Conservation (phyloP, 2,888 invertebrate species). For the Eilema depressum region DNA sequence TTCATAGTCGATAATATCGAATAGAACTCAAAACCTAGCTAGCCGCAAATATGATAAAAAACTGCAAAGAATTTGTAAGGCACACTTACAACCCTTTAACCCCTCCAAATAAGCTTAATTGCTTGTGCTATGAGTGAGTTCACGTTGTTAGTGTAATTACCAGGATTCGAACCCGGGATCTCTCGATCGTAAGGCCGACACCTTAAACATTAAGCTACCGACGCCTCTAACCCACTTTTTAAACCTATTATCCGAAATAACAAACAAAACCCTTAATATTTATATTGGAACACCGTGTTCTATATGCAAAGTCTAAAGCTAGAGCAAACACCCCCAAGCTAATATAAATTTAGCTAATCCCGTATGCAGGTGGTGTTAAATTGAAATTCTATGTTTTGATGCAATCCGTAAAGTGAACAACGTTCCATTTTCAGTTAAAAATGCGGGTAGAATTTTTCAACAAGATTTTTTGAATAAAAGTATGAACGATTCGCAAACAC, state of each 20-base stretch:
- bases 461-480: slow-evolving; percentile 32
- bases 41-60: too few species aligned
- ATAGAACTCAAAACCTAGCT: too few species aligned
- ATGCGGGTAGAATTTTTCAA: slow-evolving; percentile 27
- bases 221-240: too few species aligned
- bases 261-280: slow-evolving; percentile 1
- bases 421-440: slow-evolving; percentile 39
- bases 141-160: too few species aligned
- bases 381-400: slow-evolving; percentile 63
- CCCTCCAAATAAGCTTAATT: too few species aligned
- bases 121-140: too few species aligned
- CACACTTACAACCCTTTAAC: too few species aligned
- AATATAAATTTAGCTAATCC: slow-evolving; percentile 42
- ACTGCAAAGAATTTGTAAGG: too few species aligned
- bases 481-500: slow-evolving; percentile 26
- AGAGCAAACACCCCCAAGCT: slow-evolving; percentile 13
- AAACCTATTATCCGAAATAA: neutral
- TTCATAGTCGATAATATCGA: too few species aligned
- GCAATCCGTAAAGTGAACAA: slow-evolving; percentile 40
- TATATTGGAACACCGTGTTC: neutral
- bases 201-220: too few species aligned
- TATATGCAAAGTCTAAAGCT: neutral
- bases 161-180: too few species aligned
- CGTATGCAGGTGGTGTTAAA: slow-evolving; percentile 57
- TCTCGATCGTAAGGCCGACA: too few species aligned